Evolutionary conservation across 2,113 vertebrate species (phyloP).

Genomic region (Azemiops feae): DNA sequence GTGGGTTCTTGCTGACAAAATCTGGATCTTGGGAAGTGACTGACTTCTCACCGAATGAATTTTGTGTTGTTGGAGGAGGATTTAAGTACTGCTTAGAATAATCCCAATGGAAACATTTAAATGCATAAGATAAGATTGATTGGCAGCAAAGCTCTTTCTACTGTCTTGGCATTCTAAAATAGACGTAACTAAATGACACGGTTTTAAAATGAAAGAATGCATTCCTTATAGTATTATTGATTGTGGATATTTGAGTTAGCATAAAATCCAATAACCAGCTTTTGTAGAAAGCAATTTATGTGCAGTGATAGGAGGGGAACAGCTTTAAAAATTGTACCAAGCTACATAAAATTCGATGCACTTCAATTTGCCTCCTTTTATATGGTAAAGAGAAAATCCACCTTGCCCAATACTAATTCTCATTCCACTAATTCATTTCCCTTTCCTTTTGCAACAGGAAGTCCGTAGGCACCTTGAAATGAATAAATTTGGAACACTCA

Average conservation of each 20-base stretch:
- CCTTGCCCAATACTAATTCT: slow-evolving; percentile 16
- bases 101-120: slow-evolving; percentile 14
- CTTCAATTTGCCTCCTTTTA: slow-evolving; percentile 27
- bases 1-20: background rate
- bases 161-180: background rate
- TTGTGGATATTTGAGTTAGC: slow-evolving; percentile 2
- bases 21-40: background rate
- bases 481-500: slow-evolving; percentile 21
- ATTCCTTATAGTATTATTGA: slow-evolving; percentile 18
- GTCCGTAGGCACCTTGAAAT: slow-evolving; percentile 27
- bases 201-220: slow-evolving; percentile 12
- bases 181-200: background rate
- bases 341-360: slow-evolving; percentile 28
- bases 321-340: slow-evolving; percentile 9
- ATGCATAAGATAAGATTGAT: fast-evolving
- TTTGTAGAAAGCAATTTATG: slow-evolving; percentile 16
- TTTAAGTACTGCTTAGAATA: background rate
- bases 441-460: background rate
- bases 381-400: slow-evolving; percentile 1
- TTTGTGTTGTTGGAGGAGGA: background rate
- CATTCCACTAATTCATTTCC: background rate
- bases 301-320: slow-evolving; percentile 11
- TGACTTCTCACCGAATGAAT: background rate
- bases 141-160: background rate
- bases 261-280: slow-evolving; percentile 20